A percentile compares a stretch with the other conserved stretches of the same genome.
Conservation (phyloP, 2,888 invertebrate genomes). For the Microplitis manilae region DNA sequence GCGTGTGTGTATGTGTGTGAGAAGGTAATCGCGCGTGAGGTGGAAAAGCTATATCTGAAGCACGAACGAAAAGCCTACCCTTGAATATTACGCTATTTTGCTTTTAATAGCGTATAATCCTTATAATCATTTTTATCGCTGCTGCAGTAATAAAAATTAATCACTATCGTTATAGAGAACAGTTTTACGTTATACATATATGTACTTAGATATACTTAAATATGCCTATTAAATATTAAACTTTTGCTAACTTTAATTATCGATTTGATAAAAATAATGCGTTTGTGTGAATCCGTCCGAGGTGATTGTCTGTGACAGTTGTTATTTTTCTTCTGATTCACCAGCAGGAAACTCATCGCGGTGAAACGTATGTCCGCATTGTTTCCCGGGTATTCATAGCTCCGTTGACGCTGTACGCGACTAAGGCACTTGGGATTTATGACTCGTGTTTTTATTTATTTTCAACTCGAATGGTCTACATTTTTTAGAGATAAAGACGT, state of each 20-base stretch:
- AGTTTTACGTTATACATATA: neutral
- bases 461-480: conserved; percentile 27
- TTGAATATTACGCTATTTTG: conserved; percentile 12
- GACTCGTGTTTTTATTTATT: conserved; percentile 38
- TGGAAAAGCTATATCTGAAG: conserved; percentile 18
- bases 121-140: conserved; percentile 29
- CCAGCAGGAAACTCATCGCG: conserved; percentile 13
- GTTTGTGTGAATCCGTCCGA: neutral
- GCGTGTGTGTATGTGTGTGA: conserved; percentile 1
- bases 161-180: neutral
- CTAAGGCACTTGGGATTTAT: conserved; percentile 35
- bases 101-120: conserved; percentile 20
- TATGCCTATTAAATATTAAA: neutral
- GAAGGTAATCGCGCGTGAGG: conserved; percentile 28
- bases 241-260: neutral
- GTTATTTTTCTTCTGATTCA: conserved; percentile 27
- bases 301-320: neutral
- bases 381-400: conserved; percentile 16
- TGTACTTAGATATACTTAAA: neutral
- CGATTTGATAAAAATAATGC: neutral
- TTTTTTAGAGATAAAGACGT: conserved; percentile 26
- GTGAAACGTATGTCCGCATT: conserved; percentile 32
- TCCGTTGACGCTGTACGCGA: neutral
- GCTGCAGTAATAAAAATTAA: conserved; percentile 26
- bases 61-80: conserved; percentile 29